These are phyloP conservation scores for Delphinus delphis DNA, from an alignment of 2,113 vertebrate genomes.

Conservation along the genomic window DNA sequence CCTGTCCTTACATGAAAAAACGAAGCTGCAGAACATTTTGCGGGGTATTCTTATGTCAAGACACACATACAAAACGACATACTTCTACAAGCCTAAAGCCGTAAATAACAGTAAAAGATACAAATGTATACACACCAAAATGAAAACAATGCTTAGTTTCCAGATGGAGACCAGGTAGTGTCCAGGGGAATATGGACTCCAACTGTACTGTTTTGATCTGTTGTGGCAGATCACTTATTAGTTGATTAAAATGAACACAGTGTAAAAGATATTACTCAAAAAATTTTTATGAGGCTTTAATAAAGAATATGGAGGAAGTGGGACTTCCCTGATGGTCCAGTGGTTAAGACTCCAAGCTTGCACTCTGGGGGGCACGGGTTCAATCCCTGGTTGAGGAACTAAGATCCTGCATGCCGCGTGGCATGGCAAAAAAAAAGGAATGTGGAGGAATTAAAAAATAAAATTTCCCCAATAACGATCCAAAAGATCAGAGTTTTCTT, in stretches of 20 bases:
- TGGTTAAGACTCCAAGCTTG: not conserved
- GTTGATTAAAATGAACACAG: not conserved
- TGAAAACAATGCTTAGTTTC: not conserved
- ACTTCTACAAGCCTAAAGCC: not conserved
- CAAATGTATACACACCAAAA: not conserved
- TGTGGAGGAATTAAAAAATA: not conserved
- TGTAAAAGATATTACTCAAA: not conserved
- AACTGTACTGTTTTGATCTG: not conserved
- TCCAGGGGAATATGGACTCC: not conserved
- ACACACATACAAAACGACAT: not conserved
- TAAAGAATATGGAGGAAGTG: not conserved
- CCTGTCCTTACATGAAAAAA: not conserved
- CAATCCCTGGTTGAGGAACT: fast-evolving
- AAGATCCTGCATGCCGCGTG: fast-evolving
- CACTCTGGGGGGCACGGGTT: not conserved
- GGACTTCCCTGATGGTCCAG: not conserved
- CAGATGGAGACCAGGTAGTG: not conserved
- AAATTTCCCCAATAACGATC: not conserved
- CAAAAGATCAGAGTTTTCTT: not conserved
- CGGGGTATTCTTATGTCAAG: not conserved
- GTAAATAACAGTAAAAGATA: not conserved
- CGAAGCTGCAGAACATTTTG: not conserved
- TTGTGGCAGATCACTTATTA: not conserved
- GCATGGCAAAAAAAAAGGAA: not conserved
- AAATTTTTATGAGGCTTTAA: not conserved